Base-by-base conservation (phyloP, 2,888 invertebrate genomes). In the Cheilosia soror region DNA sequence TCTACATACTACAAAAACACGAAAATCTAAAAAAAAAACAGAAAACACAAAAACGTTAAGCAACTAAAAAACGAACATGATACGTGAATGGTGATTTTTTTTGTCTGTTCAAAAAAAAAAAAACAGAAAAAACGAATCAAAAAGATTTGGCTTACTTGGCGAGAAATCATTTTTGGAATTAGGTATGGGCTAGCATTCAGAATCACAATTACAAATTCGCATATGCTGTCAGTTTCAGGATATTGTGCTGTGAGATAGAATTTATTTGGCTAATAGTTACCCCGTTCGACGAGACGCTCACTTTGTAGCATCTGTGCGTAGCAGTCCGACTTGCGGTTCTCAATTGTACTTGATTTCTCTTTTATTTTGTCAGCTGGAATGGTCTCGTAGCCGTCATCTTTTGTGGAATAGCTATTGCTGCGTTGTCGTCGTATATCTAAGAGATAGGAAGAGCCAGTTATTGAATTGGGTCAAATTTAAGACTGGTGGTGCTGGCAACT, bases 381-480 rank as follows among this genome's bases (percentile, higher is more conserved):
- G 3, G 95, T 95, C 90, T 95, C 95, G 88, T 95, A 95, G 0
- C 94, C 95, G n/a, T 95, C 95, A 89, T 95, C 95, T 79, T 91
- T 92, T 25, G 90, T 90, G 20, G 91, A 90, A 82, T 92, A 92
- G 66, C 90, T 92, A 44, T 93, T 93, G 2, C 94, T 91, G 42
- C 92, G 90, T 31, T 89, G 89, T 4, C 92, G 91, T 78, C 89
- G 90, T 84, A 93, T 93, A 62, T 93, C 93, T 76, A 11, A 58
- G 9, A 95, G 37, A 94, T 94, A 27, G 15, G 6, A 44, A 20
- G n/a, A 44, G 15, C 1, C 20, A n/a, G 1, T 51, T 13, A 40
- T n/a, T 47, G 15, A 33, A 40, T 0, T 53, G 0, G 20, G 25
- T 51, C 4, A 9, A 4, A 5, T 51, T 0, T 11, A 51, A 9